These are phyloP conservation scores for Nasonia giraulti DNA, from an alignment of 1,140 invertebrate genomes.

Conservation along the genomic window DNA sequence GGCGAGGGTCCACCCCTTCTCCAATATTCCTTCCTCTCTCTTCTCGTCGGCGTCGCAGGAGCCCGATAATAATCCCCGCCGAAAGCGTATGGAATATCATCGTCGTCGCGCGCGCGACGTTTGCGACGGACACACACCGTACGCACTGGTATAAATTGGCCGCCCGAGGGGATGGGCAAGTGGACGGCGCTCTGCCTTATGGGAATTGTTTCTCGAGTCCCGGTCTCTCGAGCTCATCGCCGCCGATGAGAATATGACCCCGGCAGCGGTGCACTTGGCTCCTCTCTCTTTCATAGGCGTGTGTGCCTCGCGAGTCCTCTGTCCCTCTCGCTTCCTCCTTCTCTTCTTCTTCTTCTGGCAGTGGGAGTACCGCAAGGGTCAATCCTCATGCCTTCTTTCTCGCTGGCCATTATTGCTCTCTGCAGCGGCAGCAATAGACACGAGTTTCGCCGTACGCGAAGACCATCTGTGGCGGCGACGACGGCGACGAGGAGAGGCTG, in stretches of 20 bases:
- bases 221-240: constrained; percentile 7
- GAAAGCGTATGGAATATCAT: neutral
- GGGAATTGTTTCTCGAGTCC: constrained; percentile 44
- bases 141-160: constrained; percentile 31
- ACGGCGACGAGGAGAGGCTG: neutral
- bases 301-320: neutral
- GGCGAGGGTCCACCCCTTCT: neutral
- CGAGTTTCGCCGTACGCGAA: neutral
- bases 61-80: neutral
- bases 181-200: constrained; percentile 2
- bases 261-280: constrained; percentile 54
- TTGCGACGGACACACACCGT: neutral
- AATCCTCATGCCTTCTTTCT: constrained; percentile 52
- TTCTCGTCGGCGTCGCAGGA: neutral
- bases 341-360: constrained; percentile 42
- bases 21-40: neutral
- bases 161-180: constrained; percentile 29
- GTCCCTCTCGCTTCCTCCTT: constrained; percentile 1
- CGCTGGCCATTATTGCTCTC: constrained; percentile 10
- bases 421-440: neutral
- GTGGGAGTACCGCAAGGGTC: constrained; percentile 67
- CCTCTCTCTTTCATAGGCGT: constrained; percentile 48
- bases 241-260: constrained; percentile 67
- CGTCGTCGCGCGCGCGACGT: too few relatives aligned
- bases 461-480: constrained; percentile 25